Evolutionary conservation across 1,140 invertebrate genomes (phyloP), one percentile per base, ranked within the genome.

Genomic region (Calliphora vicina): DNA sequence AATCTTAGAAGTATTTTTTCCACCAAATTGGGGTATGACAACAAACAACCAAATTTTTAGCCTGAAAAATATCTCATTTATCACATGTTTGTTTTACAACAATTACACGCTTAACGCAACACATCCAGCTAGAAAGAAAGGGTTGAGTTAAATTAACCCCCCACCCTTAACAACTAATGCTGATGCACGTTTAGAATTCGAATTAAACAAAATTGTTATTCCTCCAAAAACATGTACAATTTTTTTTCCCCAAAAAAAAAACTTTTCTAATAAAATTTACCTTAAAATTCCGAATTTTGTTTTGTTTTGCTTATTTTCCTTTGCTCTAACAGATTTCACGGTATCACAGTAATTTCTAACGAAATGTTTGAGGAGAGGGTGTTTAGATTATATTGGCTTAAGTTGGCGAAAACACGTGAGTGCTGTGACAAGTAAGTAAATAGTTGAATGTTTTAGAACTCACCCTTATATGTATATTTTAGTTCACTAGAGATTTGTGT

Each of bases 201-300:
- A 50, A 50, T 1, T 50, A 13, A 17, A 50, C 45, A 50, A 3
- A 13, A 6, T 13, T 50, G 4, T 50, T 50, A n/a, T n/a, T n/a
- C n/a, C n/a, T n/a, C n/a, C n/a, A n/a, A n/a, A n/a, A n/a, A n/a
- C n/a, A n/a, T 50, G 45, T 12, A 17, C 4, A 67, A 67, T 23
- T 23, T 67, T 67, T 67, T n/a, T n/a, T n/a, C n/a, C n/a, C 61
- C 61, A 61, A 61, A 61, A 61, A 61, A 23, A 67, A 67, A 67
- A 67, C 61, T 67, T 67, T 67, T 67, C n/a, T 5, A 67, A 67
- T 67, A 67, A 67, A 67, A 23, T 67, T 67, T 67, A 67, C 61
- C 61, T 67, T 67, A 67, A 61, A 61, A 61, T 61, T 17, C n/a
- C n/a, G 17, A n/a, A 61, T 61, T 61, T n/a, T n/a, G n/a, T n/a